phyloP scores from a whole-genome alignment of 2,113 vertebrate species.

The Odontophorus gujanensis region DNA sequence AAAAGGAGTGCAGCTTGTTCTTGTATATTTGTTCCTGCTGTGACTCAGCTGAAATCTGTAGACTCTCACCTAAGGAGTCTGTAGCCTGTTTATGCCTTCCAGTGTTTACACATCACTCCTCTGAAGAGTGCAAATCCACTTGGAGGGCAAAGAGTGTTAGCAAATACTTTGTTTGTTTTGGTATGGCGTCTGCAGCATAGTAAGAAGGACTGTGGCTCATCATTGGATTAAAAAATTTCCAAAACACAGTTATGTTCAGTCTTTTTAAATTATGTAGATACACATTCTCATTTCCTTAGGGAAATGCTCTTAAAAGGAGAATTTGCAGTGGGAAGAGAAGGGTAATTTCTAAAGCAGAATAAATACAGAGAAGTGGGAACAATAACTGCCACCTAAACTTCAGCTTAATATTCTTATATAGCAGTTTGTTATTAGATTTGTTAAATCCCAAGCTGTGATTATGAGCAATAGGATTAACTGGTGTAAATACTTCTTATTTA shows the following conservation, averaged over 20 bases:
- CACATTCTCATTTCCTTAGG: not conserved
- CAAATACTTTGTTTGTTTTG: slow-evolving; percentile 12
- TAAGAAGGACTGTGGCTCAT: slow-evolving; percentile 31
- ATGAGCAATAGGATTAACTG: not conserved
- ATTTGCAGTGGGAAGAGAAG: not conserved
- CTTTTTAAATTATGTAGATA: slow-evolving; percentile 11
- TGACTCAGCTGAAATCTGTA: not conserved
- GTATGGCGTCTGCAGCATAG: not conserved
- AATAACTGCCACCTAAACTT: not conserved
- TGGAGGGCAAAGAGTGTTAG: slow-evolving; percentile 18
- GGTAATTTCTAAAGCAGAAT: not conserved
- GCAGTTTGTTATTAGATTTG: not conserved
- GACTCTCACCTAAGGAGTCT: not conserved
- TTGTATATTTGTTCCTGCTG: not conserved
- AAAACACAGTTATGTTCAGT: slow-evolving; percentile 30
- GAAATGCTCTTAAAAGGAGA: slow-evolving; percentile 36
- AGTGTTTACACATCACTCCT: not conserved
- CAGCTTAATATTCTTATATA: not conserved
- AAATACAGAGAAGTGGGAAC: not conserved
- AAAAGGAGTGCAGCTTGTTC: not conserved
- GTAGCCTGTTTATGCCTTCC: not conserved
- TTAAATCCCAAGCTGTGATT: not conserved
- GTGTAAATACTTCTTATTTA: not conserved
- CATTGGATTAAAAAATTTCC: slow-evolving; percentile 45
- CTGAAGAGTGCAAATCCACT: not conserved